phyloP scores from a whole-genome alignment of 2,888 invertebrate genomes.

The Pseudolycoriella hygida region DNA sequence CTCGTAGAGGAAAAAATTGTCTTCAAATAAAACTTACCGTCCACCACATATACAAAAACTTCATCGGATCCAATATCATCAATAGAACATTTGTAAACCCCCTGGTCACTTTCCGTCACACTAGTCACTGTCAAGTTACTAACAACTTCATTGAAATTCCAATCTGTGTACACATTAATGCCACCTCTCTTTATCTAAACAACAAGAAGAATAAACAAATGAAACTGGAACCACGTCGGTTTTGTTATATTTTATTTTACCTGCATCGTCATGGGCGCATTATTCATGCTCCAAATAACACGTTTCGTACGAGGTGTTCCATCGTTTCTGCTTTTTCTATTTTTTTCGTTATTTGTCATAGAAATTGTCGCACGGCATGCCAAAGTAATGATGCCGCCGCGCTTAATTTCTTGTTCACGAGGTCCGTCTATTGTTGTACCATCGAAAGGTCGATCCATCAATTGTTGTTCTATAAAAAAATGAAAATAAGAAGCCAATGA shows the following conservation, averaged over 20 bases:
- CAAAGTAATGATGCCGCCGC: background rate
- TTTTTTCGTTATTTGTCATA: too few species aligned
- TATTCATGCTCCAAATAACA: too few species aligned
- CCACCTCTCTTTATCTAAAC: background rate
- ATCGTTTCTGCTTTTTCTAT: too few species aligned
- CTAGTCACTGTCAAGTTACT: background rate
- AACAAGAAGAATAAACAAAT: background rate
- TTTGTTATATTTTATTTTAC: too few species aligned
- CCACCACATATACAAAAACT: background rate
- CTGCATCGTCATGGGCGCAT: too few species aligned
- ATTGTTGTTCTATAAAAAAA: conserved; percentile 3
- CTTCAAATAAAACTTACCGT: background rate
- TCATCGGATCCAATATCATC: background rate
- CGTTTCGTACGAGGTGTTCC: too few species aligned
- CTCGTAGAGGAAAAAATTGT: too few species aligned
- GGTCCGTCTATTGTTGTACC: conserved; percentile 5
- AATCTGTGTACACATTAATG: background rate
- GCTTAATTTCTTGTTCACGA: conserved; percentile 5
- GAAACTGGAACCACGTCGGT: too few species aligned
- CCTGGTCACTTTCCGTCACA: background rate
- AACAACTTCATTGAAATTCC: background rate
- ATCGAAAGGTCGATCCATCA: conserved; percentile 4
- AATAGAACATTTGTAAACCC: background rate
- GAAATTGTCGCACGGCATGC: conserved; percentile 1
- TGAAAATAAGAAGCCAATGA: too few species aligned